Evolutionary conservation across 1,140 invertebrate genomes (phyloP).

Genomic region (Aphaenogaster ashmeadi): DNA sequence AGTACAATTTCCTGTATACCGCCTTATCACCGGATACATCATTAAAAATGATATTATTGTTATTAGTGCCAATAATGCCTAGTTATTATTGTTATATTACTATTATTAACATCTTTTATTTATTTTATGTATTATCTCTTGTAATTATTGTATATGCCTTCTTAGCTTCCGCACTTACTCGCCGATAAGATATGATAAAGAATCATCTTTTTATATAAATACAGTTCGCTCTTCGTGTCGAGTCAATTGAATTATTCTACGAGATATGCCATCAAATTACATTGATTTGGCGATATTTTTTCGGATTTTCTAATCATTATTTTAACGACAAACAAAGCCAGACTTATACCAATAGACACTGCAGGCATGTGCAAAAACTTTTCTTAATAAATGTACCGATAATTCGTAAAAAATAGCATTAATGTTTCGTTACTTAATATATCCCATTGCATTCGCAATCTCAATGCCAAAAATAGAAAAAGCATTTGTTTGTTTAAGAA

Average conservation of each 20-base stretch:
- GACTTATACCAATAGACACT: constrained; percentile 20
- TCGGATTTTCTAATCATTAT: constrained; percentile 1
- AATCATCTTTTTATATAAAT: constrained; percentile 30
- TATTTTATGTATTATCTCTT: constrained; percentile 52
- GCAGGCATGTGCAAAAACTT: constrained; percentile 39
- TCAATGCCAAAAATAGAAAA: background rate
- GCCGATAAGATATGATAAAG: constrained; percentile 24
- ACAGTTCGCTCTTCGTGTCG: constrained; percentile 4
- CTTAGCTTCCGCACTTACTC: constrained; percentile 13
- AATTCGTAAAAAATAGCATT: constrained; percentile 24
- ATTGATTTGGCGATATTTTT: constrained; percentile 8
- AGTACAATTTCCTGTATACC: constrained; percentile 36
- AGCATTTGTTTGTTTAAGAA: background rate
- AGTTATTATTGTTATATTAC: constrained; percentile 48
- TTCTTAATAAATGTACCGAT: constrained; percentile 29
- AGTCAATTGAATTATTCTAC: constrained; percentile 37
- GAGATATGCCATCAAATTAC: constrained; percentile 54
- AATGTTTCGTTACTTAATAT: constrained; percentile 26
- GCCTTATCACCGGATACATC: constrained; percentile 9
- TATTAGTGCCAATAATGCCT: constrained; percentile 55
- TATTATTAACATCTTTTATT: constrained; percentile 56
- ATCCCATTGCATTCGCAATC: constrained; percentile 10
- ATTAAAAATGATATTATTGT: constrained; percentile 52
- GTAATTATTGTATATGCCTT: constrained; percentile 57
- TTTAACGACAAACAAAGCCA: constrained; percentile 8